Evolutionary conservation across 2,888 invertebrate species (phyloP).

Genomic region (Hemistola chrysoprasaria): DNA sequence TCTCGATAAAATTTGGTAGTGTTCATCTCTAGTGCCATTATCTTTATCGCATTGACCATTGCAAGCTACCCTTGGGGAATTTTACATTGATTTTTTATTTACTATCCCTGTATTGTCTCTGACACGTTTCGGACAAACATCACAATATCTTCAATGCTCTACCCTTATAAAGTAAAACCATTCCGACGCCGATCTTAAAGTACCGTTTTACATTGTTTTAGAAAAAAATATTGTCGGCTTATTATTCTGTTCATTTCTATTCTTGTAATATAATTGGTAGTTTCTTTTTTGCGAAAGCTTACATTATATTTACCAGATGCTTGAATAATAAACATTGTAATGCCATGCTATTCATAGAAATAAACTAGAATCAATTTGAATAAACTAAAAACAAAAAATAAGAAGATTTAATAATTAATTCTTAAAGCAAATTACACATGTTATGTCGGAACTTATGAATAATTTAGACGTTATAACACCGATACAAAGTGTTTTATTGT

Average conservation of each 20-base stretch:
- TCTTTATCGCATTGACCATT: slow-evolving; percentile 28
- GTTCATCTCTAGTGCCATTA: slow-evolving; percentile 19
- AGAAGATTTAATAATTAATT: no score
- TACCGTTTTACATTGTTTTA: slow-evolving; percentile 30
- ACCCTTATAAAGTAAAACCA: slow-evolving; percentile 40
- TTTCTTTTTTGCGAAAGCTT: background rate
- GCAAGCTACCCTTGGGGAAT: slow-evolving; percentile 33
- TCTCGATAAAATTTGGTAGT: background rate
- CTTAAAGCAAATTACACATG: slow-evolving; percentile 8
- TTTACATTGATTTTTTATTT: slow-evolving; percentile 41
- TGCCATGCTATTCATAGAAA: no score
- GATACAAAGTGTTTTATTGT: slow-evolving; percentile 33
- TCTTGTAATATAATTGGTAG: slow-evolving; percentile 3
- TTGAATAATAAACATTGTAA: no score
- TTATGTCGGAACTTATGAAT: slow-evolving; percentile 17
- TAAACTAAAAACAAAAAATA: no score
- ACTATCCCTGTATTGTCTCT: slow-evolving; percentile 47
- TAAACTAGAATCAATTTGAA: no score
- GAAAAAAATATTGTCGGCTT: slow-evolving; percentile 17
- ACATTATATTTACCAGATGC: no score
- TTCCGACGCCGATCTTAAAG: slow-evolving; percentile 32
- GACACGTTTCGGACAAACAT: slow-evolving; percentile 49
- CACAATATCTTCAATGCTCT: slow-evolving; percentile 45
- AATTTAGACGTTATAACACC: slow-evolving; percentile 14
- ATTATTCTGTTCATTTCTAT: slow-evolving; percentile 8